phyloP scores from a whole-genome alignment of 2,888 invertebrate species.

The Himalopsyche japonica region DNA sequence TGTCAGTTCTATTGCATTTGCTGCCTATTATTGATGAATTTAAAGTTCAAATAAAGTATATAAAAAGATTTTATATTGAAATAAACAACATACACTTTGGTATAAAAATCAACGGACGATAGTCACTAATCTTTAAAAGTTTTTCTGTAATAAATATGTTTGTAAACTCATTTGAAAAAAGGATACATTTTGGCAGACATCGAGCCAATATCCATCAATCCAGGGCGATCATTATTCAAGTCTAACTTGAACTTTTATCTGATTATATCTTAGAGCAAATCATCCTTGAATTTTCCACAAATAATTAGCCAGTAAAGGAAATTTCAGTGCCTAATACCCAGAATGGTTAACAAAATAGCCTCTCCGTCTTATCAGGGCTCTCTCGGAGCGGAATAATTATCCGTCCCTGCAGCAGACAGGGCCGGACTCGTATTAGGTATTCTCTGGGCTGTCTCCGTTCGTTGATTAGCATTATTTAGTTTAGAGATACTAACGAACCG shows the following conservation, averaged over 20 bases:
- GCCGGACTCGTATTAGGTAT: constrained; percentile 24
- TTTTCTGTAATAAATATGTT: too few relatives aligned
- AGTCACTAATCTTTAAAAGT: too few relatives aligned
- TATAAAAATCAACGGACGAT: too few relatives aligned
- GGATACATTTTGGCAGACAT: background rate
- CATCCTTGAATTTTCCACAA: background rate
- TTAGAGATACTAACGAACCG: constrained; percentile 37
- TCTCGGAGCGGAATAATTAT: background rate
- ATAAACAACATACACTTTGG: too few relatives aligned
- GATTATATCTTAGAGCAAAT: background rate
- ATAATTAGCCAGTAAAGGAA: background rate
- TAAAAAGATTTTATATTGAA: too few relatives aligned
- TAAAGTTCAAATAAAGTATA: too few relatives aligned
- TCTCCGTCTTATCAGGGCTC: background rate
- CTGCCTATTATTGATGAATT: too few relatives aligned
- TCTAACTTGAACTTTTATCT: background rate
- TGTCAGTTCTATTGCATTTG: too few relatives aligned
- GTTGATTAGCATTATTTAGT: constrained; percentile 39
- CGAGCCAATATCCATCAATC: background rate
- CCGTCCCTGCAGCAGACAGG: background rate
- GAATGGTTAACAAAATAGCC: background rate
- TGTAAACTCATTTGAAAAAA: too few relatives aligned
- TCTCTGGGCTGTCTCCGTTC: constrained; percentile 21
- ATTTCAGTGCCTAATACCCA: background rate
- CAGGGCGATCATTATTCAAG: background rate